Base-by-base conservation (phyloP, 2,888 invertebrate species). In the Polyploca ridens region DNA sequence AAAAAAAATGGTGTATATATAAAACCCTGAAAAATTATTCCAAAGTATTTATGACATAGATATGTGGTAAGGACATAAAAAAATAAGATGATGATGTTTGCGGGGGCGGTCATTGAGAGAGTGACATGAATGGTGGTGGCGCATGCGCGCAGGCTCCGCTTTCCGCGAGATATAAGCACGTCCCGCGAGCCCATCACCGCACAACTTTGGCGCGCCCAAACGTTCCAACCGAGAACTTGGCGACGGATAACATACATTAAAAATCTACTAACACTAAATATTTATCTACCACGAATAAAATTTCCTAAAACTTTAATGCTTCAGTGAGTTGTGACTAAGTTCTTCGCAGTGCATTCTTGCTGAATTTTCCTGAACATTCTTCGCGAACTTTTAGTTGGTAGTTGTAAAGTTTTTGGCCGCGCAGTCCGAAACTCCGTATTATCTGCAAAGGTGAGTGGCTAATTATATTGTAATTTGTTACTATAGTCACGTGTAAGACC, bases 141-240 rank as follows among this genome's bases (percentile, higher is more conserved):
- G 90, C 90, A 93, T 90, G 93, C 90, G 90, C 81, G 79, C 71
- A 72, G 81, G 76, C 75, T 72, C 78, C 78, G 77, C 78, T 75
- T 77, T 76, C 83, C 68, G 77, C 77, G 78, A 85, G 90, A 94
- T 94, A 93, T 92, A 94, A 93, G 90, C 90, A 77, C 87, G 90
- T 74, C 78, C 80, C 85, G 76, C 83, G 83, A 83, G 83, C 79
- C 87, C 77, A 81, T 77, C 79, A 84, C 81, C 92, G 84, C 93
- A 93, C 84, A 92, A 93, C 90, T 93, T 93, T 91, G 87, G 86
- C 91, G 92, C 90, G 90, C 84, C 86, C 87, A 87, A 89, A 85
- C 91, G 89, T 85, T 86, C 87, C 81, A 81, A 81, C 87, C 78
- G 86, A 89, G 86, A 83, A 88, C 82, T 84, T 80, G 80, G 81